phyloP scores from a whole-genome alignment of 1,140 invertebrate species.

The Nixonia krombeini region DNA sequence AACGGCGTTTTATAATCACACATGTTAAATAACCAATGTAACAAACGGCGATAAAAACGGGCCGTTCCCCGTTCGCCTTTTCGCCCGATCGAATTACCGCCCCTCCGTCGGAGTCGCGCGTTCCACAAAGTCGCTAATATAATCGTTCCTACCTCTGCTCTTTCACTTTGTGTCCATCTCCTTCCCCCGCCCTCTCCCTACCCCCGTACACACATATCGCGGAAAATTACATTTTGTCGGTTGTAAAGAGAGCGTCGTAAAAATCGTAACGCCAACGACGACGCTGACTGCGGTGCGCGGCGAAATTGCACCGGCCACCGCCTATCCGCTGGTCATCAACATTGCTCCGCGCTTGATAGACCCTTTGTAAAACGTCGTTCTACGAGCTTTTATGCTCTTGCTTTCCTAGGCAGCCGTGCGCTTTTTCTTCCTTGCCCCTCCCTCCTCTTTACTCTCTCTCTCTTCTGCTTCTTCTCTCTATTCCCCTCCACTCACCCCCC shows the following conservation, averaged over 20 bases:
- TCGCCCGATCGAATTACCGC: no score
- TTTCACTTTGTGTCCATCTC: conserved; percentile 17
- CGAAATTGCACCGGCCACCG: conserved; percentile 63
- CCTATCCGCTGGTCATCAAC: conserved; percentile 66
- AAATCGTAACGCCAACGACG: conserved; percentile 62
- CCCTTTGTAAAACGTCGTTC: conserved; percentile 68
- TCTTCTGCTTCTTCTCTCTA: no score
- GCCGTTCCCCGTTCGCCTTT: no score
- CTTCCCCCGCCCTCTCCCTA: conserved; percentile 23
- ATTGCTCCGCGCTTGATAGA: conserved; percentile 67
- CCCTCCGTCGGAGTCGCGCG: no score
- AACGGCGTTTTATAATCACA: no score
- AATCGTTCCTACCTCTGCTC: no score
- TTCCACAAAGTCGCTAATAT: no score
- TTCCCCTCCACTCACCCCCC: not conserved
- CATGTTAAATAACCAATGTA: no score
- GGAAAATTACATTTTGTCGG: conserved; percentile 70
- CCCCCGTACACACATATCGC: conserved; percentile 56
- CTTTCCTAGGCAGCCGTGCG: no score
- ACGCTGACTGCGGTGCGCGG: conserved; percentile 56
- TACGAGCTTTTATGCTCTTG: conserved; percentile 63
- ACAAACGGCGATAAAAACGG: no score
- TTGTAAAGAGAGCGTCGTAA: conserved; percentile 68
- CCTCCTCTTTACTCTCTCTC: conserved; percentile 1
- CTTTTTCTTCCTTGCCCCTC: conserved; percentile 25